A percentile compares a stretch with the other conserved stretches of the same genome.
phyloP scores from a whole-genome alignment of 1,140 invertebrate genomes.

The Asbolus verrucosus region DNA sequence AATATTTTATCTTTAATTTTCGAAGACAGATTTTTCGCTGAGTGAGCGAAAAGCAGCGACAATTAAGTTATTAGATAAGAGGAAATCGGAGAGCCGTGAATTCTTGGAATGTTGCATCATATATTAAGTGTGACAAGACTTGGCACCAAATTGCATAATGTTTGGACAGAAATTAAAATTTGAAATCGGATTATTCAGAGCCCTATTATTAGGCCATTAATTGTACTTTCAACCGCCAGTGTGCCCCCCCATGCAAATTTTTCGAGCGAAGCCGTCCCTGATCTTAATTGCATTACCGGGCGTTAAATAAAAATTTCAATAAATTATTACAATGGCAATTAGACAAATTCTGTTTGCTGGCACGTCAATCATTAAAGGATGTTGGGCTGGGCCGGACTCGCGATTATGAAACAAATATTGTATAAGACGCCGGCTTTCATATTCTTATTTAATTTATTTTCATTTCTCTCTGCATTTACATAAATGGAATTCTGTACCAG shows the following conservation, averaged over 20 bases:
- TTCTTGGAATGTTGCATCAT: constrained; percentile 12
- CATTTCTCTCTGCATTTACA: constrained; percentile 24
- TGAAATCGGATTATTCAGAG: constrained; percentile 23
- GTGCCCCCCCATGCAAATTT: not conserved
- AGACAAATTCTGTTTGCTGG: constrained; percentile 13
- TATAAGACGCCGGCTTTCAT: constrained; percentile 37
- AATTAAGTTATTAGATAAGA: not conserved
- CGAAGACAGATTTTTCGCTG: too few species aligned
- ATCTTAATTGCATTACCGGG: constrained; percentile 19
- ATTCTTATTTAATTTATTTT: constrained; percentile 40
- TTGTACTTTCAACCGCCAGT: constrained; percentile 25
- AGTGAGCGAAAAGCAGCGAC: too few species aligned
- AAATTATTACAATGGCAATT: constrained; percentile 1
- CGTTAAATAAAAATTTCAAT: not conserved
- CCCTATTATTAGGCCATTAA: not conserved
- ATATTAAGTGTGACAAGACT: not conserved
- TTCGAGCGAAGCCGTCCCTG: not conserved
- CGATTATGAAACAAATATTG: constrained; percentile 32
- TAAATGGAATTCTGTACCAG: too few species aligned
- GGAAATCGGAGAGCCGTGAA: not conserved
- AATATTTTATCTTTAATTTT: too few species aligned
- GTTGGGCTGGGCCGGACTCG: constrained; percentile 19
- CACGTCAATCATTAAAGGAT: constrained; percentile 30
- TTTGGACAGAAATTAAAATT: constrained; percentile 13
- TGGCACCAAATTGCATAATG: constrained; percentile 9